These are phyloP conservation scores for Scolopax rusticola DNA, from an alignment of 2,797 vertebrate genomes.

Conservation along the genomic window DNA sequence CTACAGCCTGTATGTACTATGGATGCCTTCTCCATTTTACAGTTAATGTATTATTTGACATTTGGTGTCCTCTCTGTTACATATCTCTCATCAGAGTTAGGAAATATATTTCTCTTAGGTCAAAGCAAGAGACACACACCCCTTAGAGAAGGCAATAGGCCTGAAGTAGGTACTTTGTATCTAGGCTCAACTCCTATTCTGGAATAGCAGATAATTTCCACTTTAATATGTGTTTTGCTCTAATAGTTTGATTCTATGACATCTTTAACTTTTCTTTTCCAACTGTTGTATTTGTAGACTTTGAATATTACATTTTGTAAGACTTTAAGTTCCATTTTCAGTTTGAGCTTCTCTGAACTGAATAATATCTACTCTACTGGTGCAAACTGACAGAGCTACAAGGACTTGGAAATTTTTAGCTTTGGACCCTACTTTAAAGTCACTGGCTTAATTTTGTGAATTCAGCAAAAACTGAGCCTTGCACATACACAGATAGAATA, in stretches of 20 bases:
- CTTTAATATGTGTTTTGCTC: not conserved
- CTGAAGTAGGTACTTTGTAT: not conserved
- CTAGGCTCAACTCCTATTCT: not conserved
- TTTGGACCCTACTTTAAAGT: not conserved
- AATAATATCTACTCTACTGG: not conserved
- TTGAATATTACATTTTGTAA: not conserved
- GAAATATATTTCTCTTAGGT: not conserved
- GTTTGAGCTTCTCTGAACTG: not conserved
- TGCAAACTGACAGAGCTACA: not conserved
- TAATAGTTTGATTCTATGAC: not conserved
- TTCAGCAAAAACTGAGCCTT: conserved; percentile 41
- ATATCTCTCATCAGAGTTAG: not conserved
- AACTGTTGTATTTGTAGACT: not conserved
- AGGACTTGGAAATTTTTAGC: not conserved
- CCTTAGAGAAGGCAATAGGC: not conserved
- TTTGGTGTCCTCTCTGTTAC: not conserved
- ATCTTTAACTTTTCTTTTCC: not conserved
- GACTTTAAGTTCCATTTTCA: not conserved
- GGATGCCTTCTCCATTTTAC: not conserved
- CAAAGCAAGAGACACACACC: not conserved
- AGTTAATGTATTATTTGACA: not conserved
- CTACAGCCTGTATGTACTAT: not conserved
- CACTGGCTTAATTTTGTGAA: not conserved
- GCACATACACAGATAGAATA: not conserved
- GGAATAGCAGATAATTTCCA: not conserved